These are phyloP conservation scores for Calameuta filiformis DNA, from an alignment of 2,888 invertebrate genomes.

Conservation along the genomic window DNA sequence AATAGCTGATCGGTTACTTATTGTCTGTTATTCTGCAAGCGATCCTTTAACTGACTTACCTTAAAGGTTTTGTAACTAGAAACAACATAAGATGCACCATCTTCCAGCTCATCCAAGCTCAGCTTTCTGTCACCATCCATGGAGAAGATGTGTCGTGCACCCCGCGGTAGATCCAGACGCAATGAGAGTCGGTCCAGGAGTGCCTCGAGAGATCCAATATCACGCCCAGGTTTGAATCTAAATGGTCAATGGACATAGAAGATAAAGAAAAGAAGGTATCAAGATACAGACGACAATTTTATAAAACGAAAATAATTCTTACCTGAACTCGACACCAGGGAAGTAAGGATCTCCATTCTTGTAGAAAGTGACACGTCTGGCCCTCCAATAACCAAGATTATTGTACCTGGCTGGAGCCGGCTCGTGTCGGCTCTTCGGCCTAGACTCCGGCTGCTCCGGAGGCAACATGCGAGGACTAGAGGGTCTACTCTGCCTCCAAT, in stretches of 20 bases:
- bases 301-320: slow-evolving; percentile 10
- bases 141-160: slow-evolving; percentile 91
- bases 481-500: slow-evolving; percentile 67
- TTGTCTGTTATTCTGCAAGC: background rate
- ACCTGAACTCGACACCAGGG: slow-evolving; percentile 86
- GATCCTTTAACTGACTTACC: slow-evolving; percentile 69
- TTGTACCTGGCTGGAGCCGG: slow-evolving; percentile 72
- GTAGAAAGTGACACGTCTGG: slow-evolving; percentile 88
- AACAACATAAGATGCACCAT: slow-evolving; percentile 93
- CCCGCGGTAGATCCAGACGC: slow-evolving; percentile 87
- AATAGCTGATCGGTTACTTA: no score
- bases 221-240: slow-evolving; percentile 86
- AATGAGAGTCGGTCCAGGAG: slow-evolving; percentile 88
- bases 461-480: slow-evolving; percentile 69
- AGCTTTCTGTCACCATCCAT: slow-evolving; percentile 91
- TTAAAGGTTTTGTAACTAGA: slow-evolving; percentile 93
- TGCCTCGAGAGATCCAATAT: slow-evolving; percentile 86
- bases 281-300: no score
- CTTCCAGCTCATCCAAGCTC: slow-evolving; percentile 86
- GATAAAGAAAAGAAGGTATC: no score
- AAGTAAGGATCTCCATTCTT: slow-evolving; percentile 94
- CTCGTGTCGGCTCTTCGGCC: slow-evolving; percentile 71
- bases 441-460: slow-evolving; percentile 68
- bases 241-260: background rate
- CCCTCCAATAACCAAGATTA: slow-evolving; percentile 88